phyloP scores from a whole-genome alignment of 2,113 vertebrate genomes.

The Poeciliopsis occidentalis region DNA sequence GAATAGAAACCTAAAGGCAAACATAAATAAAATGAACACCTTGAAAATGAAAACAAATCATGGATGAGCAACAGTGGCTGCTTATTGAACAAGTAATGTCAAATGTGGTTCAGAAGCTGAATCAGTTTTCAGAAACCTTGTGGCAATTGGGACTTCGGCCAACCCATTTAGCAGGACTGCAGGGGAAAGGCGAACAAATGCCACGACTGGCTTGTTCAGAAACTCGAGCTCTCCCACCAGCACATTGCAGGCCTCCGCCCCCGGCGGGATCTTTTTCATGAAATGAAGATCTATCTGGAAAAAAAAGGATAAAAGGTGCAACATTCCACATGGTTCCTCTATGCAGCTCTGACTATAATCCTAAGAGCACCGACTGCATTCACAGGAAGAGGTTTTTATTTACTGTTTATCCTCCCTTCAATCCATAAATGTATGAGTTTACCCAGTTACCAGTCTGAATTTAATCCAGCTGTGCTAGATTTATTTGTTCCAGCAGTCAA shows the following conservation, averaged over 20 bases:
- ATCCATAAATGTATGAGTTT: conserved; percentile 6
- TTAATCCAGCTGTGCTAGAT: neutral
- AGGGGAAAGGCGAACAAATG: conserved; percentile 93
- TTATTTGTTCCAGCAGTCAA: conserved; percentile 6
- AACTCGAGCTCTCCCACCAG: conserved; percentile 94
- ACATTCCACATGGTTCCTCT: neutral
- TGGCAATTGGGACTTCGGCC: conserved; percentile 94
- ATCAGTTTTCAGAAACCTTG: conserved; percentile 81
- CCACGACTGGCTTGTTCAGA: conserved; percentile 91
- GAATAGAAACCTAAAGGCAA: conserved; percentile 91
- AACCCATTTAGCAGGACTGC: conserved; percentile 90
- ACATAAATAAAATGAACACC: neutral
- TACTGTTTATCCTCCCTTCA: conserved; percentile 9
- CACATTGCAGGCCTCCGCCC: conserved; percentile 96
- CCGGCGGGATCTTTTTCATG: conserved; percentile 98
- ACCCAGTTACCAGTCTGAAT: conserved; percentile 23
- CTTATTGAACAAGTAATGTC: neutral
- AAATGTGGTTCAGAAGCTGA: neutral
- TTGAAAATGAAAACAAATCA: neutral
- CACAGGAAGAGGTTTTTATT: conserved; percentile 15
- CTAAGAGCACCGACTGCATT: neutral
- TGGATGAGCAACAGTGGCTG: neutral
- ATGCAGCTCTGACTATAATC: conserved; percentile 35
- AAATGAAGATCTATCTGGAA: conserved; percentile 94
- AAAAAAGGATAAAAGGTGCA: conserved; percentile 31